These are phyloP conservation scores for Orgyia antiqua DNA, from an alignment of 2,888 invertebrate genomes.

Conservation along the genomic window DNA sequence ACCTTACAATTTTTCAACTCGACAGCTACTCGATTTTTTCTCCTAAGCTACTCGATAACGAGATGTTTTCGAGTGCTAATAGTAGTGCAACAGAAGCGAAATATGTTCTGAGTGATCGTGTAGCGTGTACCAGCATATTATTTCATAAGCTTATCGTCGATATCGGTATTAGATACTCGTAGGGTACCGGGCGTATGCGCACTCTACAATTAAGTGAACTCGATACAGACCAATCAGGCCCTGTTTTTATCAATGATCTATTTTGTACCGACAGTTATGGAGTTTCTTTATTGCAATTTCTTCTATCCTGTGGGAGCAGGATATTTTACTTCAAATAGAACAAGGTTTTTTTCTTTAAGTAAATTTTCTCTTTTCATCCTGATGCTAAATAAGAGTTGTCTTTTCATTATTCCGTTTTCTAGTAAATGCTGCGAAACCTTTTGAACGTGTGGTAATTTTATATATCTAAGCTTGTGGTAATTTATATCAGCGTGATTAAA, in stretches of 20 bases:
- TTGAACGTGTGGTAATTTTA: too few relatives aligned
- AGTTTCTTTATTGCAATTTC: constrained; percentile 16
- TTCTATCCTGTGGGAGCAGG: too few relatives aligned
- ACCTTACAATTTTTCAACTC: too few relatives aligned
- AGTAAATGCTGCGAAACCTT: too few relatives aligned
- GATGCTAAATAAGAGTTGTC: too few relatives aligned
- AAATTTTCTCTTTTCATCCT: too few relatives aligned
- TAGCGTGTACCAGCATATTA: constrained; percentile 33
- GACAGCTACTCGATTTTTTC: too few relatives aligned
- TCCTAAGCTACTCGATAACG: neutral
- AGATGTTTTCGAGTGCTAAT: constrained; percentile 6
- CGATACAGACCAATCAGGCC: constrained; percentile 49
- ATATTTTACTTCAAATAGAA: too few relatives aligned
- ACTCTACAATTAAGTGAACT: constrained; percentile 43
- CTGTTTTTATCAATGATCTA: constrained; percentile 46
- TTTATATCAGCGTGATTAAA: too few relatives aligned
- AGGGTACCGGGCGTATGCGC: constrained; percentile 34
- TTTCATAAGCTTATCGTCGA: constrained; percentile 46
- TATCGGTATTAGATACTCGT: constrained; percentile 46
- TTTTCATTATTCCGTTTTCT: too few relatives aligned
- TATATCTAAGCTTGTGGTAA: too few relatives aligned
- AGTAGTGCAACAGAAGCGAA: constrained; percentile 12
- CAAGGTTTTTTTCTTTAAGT: too few relatives aligned
- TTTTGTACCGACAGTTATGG: constrained; percentile 35
- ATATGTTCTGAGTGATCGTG: constrained; percentile 13